Base-by-base conservation (phyloP, 1,140 invertebrate genomes). In the Dendrolimus kikuchii region DNA sequence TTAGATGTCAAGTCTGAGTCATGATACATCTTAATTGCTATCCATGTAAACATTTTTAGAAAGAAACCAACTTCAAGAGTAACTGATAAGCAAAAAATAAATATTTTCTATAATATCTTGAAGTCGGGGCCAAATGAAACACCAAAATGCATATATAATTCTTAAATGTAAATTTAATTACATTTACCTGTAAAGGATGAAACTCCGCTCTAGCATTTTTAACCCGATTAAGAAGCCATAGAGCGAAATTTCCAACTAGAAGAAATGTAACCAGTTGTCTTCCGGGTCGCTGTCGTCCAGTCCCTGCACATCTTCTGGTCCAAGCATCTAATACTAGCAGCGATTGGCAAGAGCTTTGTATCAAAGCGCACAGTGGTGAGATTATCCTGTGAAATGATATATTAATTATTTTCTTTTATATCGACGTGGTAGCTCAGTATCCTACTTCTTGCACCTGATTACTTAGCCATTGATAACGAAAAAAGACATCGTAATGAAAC, bases 241-340 rank as follows among this genome's bases (percentile, higher is more conserved):
- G 88, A 2, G 94, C 92, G 38, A 95, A 89, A 74, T 96, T 95
- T 58, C 92, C 91, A 9, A 95, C 91, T 2, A 95, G 89, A 3
- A 95, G 84, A 71, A 95, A 95, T 5, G 93, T 95, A 6, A 96
- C 88, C 2, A 95, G 79, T 62, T 94, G 93, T 37, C 94, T 83
- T 4, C 94, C 95, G 0, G 94, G 94, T 39, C 88, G 86, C 23
- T 90, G 88, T 3, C 83, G 70, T 47, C 82, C 65, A 46, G 72
- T 74, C 2, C 88, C 84, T 53, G 92, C 90, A 61, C 92, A 92
- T 9, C 93, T 77, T 52, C 93, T 87, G 41, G 94, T 85, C 90
- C 83, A 86, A 6, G 93, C 93, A 74, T 95, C 94, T 47, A 94
- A 86, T 37, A 96, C 93, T 55, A 95, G 91, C 3, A 93, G 89